Conservation (phyloP, 2,888 invertebrate species). For the Phlogophora meticulosa region DNA sequence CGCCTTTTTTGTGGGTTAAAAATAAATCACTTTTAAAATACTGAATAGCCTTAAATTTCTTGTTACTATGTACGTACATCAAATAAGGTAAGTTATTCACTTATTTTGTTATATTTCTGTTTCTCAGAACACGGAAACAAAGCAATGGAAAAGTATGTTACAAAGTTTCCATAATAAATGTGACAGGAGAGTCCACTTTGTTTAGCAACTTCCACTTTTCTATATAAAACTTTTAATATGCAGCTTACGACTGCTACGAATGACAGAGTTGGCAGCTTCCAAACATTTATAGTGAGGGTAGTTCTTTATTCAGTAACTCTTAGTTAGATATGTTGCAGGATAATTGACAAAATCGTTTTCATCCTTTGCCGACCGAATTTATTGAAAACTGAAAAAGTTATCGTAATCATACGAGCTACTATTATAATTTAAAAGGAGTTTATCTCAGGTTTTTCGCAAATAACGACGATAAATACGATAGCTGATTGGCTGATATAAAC, state of each 20-base stretch:
- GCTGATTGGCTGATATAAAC: too few species aligned
- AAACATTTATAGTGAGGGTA: neutral
- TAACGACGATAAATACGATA: too few species aligned
- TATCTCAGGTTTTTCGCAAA: too few species aligned
- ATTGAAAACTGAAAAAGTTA: too few species aligned
- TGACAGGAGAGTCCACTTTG: constrained; percentile 26
- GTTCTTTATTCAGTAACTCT: neutral
- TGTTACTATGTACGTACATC: neutral
- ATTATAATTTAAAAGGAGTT: too few species aligned
- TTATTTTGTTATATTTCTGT: neutral
- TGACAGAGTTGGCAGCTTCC: constrained; percentile 10
- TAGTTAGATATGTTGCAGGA: neutral
- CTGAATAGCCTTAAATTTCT: too few species aligned
- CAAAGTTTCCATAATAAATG: constrained; percentile 20
- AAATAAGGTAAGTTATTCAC: neutral
- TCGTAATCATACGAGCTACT: too few species aligned
- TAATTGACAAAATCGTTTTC: too few species aligned
- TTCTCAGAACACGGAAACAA: constrained; percentile 10
- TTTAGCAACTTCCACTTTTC: constrained; percentile 24
- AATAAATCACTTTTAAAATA: too few species aligned
- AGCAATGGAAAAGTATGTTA: constrained; percentile 3
- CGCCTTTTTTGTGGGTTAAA: too few species aligned
- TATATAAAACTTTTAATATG: constrained; percentile 39
- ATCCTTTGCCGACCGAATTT: too few species aligned
- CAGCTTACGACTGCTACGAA: constrained; percentile 1